Percentiles rank a stretch among this genome's conserved stretches.
Conservation (phyloP, 2,113 vertebrate species). For the Tychaedon coryphoeus region DNA sequence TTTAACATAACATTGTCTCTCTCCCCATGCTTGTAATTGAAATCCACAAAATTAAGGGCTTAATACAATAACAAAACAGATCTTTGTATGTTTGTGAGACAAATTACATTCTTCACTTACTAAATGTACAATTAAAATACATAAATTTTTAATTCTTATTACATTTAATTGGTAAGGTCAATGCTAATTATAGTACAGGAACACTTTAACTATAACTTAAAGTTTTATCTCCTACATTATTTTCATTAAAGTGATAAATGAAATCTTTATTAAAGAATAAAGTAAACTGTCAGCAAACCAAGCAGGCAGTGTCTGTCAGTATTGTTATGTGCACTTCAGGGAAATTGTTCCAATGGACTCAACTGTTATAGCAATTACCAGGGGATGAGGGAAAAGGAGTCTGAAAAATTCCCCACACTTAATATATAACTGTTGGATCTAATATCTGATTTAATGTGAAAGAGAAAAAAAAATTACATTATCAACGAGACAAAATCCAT, state of each 20-base stretch:
- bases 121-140: constrained; percentile 68
- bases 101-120: constrained; percentile 56
- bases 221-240: constrained; percentile 54
- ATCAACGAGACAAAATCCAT: constrained; percentile 29
- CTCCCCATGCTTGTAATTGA: constrained; percentile 39
- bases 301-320: constrained; percentile 3
- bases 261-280: constrained; percentile 53
- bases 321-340: neutral
- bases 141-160: constrained; percentile 65
- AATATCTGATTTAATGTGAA: neutral
- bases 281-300: constrained; percentile 41
- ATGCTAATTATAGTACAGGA: constrained; percentile 41
- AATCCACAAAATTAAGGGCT: constrained; percentile 48
- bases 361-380: neutral
- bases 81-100: constrained; percentile 57
- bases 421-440: neutral
- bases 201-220: constrained; percentile 4
- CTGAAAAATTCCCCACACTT: neutral
- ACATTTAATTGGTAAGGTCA: constrained; percentile 60
- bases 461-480: neutral
- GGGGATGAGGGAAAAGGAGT: neutral
- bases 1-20: neutral
- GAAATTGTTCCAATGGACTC: neutral
- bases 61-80: constrained; percentile 61
- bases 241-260: constrained; percentile 65